These are phyloP conservation scores for Pseudochirops corinnae DNA, from an alignment of 2,797 vertebrate species.

Conservation along the genomic window DNA sequence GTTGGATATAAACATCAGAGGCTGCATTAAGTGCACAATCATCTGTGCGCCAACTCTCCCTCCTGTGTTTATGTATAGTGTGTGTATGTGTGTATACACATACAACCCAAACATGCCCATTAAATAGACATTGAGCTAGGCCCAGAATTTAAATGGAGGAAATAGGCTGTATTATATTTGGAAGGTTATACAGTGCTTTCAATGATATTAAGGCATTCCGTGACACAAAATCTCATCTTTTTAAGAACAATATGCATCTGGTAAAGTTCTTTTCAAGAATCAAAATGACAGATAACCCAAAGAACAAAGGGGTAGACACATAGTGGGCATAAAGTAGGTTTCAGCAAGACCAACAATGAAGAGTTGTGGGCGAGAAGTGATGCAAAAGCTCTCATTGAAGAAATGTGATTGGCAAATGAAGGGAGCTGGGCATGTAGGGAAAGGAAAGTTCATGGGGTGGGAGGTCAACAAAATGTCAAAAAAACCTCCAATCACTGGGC, in stretches of 20 bases:
- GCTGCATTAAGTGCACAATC: too few species aligned
- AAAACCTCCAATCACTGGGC: too few species aligned
- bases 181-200: background rate
- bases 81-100: background rate
- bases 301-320: background rate
- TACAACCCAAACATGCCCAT: background rate
- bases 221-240: background rate
- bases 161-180: background rate
- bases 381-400: background rate
- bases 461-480: too few species aligned
- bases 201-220: background rate
- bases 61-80: background rate
- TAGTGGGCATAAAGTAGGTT: background rate
- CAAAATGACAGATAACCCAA: background rate
- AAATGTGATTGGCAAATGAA: too few species aligned
- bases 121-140: background rate
- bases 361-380: background rate
- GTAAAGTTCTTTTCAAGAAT: background rate
- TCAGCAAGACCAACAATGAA: background rate
- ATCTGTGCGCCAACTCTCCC: background rate
- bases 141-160: too few species aligned
- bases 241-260: background rate
- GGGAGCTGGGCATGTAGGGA: too few species aligned
- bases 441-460: too few species aligned
- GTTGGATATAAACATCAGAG: background rate